Evolutionary conservation across 2,113 vertebrate species (phyloP), one percentile per base, ranked within the genome.

Genomic region (Collichthys lucidus): DNA sequence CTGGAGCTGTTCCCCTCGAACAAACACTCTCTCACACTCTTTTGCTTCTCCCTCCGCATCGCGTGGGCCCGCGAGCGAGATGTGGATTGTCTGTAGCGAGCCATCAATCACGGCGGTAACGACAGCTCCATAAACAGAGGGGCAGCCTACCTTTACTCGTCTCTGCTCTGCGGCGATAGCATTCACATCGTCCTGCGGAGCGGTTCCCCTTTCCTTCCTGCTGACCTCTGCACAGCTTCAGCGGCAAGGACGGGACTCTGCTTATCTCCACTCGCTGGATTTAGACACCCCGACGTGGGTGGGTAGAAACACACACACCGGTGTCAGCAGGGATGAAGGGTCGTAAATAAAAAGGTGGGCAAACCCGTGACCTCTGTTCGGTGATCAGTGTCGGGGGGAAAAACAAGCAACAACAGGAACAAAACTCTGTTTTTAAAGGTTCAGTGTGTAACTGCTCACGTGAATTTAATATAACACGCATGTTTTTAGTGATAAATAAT

Each of bases 171-270:
- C 74, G 20, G 70, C 40, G 91, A 93, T 93, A 93, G 90, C 88
- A 88, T 92, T 89, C 87, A 88, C 86, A 14, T 67, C 31, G 78
- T 66, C 73, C 81, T 42, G 65, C 77, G 7, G 2, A 26, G 79
- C 83, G 86, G 85, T 89, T 88, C 74, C 86, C 35, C 31, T 75
- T n/a, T 90, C 83, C 89, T 92, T 93, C 92, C 92, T 88, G 88
- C 74, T 86, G 86, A 89, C 88, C 89, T 81, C 85, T 62, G 79
- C 84, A 26, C 76, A 69, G 73, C 57, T 83, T 80, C 62, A 17
- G 85, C 56, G 69, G 74, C 82, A 53, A 89, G 79, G 83, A 88
- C 85, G 42, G 64, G 75, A 74, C 87, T 83, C 53, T 69, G 75
- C 90, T 90, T 91, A 91, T 92, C 89, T 84, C 59, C 69, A 7